phyloP scores from a whole-genome alignment of 1,140 invertebrate species.

The Zaprionus vittiger region DNA sequence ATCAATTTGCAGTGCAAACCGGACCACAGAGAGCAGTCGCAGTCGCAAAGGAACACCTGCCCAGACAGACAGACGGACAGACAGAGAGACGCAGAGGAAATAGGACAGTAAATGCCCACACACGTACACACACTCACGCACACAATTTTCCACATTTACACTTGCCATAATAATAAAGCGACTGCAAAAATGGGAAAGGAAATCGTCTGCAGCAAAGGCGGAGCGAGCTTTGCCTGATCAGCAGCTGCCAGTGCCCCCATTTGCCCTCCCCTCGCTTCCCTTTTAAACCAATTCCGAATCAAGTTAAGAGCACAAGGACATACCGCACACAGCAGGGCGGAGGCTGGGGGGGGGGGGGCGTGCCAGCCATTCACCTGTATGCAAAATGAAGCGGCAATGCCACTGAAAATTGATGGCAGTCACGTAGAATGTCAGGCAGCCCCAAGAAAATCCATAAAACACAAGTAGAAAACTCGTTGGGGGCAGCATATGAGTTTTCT shows the following conservation, averaged over 20 bases:
- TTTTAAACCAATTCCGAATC: slow-evolving; percentile 80
- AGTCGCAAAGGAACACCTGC: slow-evolving; percentile 23
- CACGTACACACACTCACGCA: slow-evolving; percentile 27
- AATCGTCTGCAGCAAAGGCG: slow-evolving; percentile 28
- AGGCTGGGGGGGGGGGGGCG: neutral
- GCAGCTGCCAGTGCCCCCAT: slow-evolving; percentile 28
- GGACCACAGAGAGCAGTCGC: slow-evolving; percentile 1
- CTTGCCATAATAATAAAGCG: slow-evolving; percentile 81
- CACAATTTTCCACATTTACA: slow-evolving; percentile 69
- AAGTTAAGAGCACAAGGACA: slow-evolving; percentile 77
- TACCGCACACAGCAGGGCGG: slow-evolving; percentile 11
- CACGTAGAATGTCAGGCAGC: slow-evolving; percentile 67
- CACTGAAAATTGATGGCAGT: slow-evolving; percentile 82
- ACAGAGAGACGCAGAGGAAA: slow-evolving; percentile 41
- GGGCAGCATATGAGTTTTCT: slow-evolving; percentile 39
- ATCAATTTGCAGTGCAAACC: slow-evolving; percentile 70
- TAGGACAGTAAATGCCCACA: slow-evolving; percentile 57
- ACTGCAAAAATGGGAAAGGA: slow-evolving; percentile 51
- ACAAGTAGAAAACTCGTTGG: slow-evolving; percentile 50
- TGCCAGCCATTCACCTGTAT: slow-evolving; percentile 64
- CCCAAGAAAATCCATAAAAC: slow-evolving; percentile 67
- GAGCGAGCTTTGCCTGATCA: slow-evolving; percentile 64
- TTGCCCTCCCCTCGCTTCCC: slow-evolving; percentile 50
- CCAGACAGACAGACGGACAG: slow-evolving; percentile 8
- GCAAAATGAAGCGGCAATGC: slow-evolving; percentile 80